These are phyloP conservation scores for Ormyrus rosae DNA, from an alignment of 2,888 invertebrate species.

Conservation along the genomic window DNA sequence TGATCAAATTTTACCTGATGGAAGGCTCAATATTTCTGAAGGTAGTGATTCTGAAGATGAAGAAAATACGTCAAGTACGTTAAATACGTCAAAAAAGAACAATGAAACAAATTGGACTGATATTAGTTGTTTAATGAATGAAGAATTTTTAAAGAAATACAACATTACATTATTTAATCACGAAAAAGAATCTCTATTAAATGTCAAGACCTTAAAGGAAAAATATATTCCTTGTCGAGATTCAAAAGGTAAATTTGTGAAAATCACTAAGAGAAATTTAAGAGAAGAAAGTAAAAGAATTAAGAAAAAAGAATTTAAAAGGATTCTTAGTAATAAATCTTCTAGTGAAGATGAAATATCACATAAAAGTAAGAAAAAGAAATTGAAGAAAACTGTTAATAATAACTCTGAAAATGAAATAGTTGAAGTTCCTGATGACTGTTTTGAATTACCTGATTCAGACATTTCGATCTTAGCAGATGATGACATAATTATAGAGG, in stretches of 20 bases:
- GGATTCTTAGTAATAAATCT: neutral
- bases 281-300: neutral
- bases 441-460: conserved; percentile 42
- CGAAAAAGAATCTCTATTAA: conserved; percentile 58
- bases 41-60: conserved; percentile 60
- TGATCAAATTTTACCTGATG: conserved; percentile 61
- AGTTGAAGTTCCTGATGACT: conserved; percentile 29
- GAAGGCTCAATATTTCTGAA: conserved; percentile 63
- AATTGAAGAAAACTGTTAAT: conserved; percentile 9
- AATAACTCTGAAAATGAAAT: conserved; percentile 21
- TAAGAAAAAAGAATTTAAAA: conserved; percentile 19
- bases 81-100: conserved; percentile 5
- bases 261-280: conserved; percentile 7
- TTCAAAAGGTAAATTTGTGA: conserved; percentile 56
- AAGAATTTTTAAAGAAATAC: conserved; percentile 58
- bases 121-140: conserved; percentile 32
- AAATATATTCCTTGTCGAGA: conserved; percentile 42
- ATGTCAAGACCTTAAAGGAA: conserved; percentile 26
- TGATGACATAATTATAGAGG: neutral
- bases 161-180: conserved; percentile 59
- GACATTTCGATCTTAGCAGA: conserved; percentile 51
- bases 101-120: conserved; percentile 1
- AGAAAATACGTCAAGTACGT: neutral
- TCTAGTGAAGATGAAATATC: conserved; percentile 18
- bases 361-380: conserved; percentile 13